Base-by-base conservation (phyloP, 2,797 vertebrate species). In the Anabacerthia variegaticeps region DNA sequence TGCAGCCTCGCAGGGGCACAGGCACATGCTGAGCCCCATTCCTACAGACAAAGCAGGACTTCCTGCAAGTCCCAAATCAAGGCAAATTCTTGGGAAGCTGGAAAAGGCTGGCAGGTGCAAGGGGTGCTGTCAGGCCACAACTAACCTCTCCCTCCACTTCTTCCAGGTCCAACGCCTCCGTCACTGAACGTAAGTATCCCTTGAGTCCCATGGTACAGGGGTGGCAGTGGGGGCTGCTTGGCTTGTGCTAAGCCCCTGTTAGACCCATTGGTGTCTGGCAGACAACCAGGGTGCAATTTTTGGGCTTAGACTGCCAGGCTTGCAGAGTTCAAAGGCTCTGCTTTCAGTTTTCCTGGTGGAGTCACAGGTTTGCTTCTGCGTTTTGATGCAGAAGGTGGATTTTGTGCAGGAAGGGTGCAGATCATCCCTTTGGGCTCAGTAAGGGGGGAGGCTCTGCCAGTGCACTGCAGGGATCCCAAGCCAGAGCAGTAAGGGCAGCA, bases 131-230 rank as follows among this genome's bases (percentile, higher is more conserved):
- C 5, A 10, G 81, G 30, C 46, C 24, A 7, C 2, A 1, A 23
- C 48, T 92, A 67, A 80, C 46, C 22, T 89, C 59, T 89, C 49
- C 61, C 19, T 91, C 54, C 36, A 5, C 92, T 93, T 71, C 90
- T 98, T 96, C 61, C 96, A 98, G 98, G 98, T 98, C 98, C 98
- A 98, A 98, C 95, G 75, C 97, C 98, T 97, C 97, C 92, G 98
- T 98, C 95, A 96, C 91, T 98, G 97, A 97, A 98, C 41, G 84
- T 98, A 92, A 98, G 98, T 98, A 89, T 81, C n/a, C 21, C 14
- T 46, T 4, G 5, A 52, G 48, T 67, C 24, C 61, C 1, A 0
- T 7, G n/a, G 65, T 55, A 26, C 0, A 2, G 77, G 37, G 46
- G 24, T 2, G 7, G 67, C 3, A 1, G 14, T 10, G 17, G 34